phyloP scores from a whole-genome alignment of 2,797 vertebrate genomes.

The Paguma larvata region DNA sequence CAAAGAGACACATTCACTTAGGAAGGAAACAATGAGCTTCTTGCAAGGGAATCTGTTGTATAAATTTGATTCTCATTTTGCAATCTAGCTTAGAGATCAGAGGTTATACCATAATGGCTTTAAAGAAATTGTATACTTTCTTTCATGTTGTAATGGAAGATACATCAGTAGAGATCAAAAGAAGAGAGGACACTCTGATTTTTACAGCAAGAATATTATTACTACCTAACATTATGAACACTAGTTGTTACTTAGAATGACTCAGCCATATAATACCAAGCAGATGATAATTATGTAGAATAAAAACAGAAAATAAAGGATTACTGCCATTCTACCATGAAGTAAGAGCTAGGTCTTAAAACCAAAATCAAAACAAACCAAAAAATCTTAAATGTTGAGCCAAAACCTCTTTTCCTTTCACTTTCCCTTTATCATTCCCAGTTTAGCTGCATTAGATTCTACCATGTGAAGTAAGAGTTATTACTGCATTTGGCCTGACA shows the following conservation, averaged over 20 bases:
- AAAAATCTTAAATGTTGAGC: not conserved
- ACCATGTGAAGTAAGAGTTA: not conserved
- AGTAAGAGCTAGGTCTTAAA: not conserved
- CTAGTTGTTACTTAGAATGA: slow-evolving; percentile 47
- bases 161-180: slow-evolving; percentile 59
- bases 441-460: not conserved
- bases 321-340: not conserved
- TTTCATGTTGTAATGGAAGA: slow-evolving; percentile 46
- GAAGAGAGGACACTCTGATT: not conserved
- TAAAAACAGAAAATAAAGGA: slow-evolving; percentile 54
- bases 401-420: not conserved
- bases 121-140: not conserved
- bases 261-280: slow-evolving; percentile 42
- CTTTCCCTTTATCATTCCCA: not conserved
- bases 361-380: not conserved
- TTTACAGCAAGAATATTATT: slow-evolving; percentile 1
- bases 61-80: slow-evolving; percentile 18
- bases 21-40: not conserved
- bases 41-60: not conserved
- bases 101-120: not conserved
- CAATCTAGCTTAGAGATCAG: slow-evolving; percentile 39
- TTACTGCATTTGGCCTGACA: not conserved
- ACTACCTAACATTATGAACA: not conserved
- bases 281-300: slow-evolving; percentile 48
- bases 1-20: not conserved